Evolutionary conservation across 2,113 vertebrate species (phyloP).

Genomic region (Pelusios castaneus): DNA sequence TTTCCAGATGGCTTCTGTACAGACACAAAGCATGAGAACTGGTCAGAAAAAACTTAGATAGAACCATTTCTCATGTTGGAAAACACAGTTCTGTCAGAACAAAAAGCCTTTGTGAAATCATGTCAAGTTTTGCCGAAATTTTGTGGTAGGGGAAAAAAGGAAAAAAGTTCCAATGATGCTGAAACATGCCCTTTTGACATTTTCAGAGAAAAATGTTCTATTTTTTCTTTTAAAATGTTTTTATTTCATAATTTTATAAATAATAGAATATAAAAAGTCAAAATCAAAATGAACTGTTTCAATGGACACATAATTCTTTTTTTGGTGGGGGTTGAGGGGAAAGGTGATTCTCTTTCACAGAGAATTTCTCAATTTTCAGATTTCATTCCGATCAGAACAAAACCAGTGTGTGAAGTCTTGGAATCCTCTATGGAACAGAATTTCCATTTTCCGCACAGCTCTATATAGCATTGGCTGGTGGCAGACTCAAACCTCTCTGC

Average conservation of each 20-base stretch:
- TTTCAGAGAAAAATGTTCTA: not conserved
- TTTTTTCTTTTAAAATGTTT: not conserved
- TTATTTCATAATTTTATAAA: not conserved
- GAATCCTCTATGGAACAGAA: not conserved
- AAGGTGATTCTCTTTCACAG: not conserved
- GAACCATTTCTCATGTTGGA: not conserved
- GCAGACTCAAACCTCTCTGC: not conserved
- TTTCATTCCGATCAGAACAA: not conserved
- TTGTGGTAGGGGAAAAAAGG: not conserved
- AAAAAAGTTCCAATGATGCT: not conserved
- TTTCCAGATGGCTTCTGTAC: not conserved
- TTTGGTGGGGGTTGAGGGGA: not conserved
- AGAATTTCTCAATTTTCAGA: not conserved
- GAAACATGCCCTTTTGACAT: not conserved
- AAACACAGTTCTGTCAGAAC: not conserved
- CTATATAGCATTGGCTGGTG: rapidly evolving
- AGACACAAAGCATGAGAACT: not conserved
- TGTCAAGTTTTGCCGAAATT: not conserved
- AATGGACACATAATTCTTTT: not conserved
- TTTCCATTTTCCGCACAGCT: not conserved
- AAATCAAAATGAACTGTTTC: not conserved
- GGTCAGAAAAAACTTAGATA: not conserved
- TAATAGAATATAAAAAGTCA: not conserved
- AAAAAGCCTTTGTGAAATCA: not conserved
- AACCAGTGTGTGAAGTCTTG: not conserved